Evolutionary conservation across 2,113 vertebrate species (phyloP).

Genomic region (Sterna hirundo): DNA sequence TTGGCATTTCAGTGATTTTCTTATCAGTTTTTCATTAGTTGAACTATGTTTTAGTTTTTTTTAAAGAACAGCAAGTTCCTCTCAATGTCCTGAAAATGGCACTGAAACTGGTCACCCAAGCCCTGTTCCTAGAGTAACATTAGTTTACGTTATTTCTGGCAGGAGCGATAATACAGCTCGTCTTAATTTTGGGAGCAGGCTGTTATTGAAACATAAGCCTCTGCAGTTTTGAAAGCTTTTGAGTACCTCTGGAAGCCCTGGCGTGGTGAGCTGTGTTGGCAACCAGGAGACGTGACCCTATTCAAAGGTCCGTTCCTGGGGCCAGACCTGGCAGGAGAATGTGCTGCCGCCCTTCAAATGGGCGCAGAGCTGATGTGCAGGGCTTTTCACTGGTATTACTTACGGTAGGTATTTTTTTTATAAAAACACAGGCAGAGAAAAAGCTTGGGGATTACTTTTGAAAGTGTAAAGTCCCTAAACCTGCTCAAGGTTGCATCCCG

Average conservation of each 20-base stretch:
- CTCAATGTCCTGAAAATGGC: neutral
- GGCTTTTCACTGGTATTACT: neutral
- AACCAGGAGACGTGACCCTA: neutral
- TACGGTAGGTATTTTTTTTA: neutral
- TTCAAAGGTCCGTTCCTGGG: neutral
- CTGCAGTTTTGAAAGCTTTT: neutral
- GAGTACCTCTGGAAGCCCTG: conserved; percentile 5
- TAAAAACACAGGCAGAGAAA: neutral
- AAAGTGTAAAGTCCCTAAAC: neutral
- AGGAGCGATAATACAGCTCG: neutral
- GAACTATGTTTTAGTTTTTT: neutral
- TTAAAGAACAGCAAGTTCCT: conserved; percentile 7
- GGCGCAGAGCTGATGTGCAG: neutral
- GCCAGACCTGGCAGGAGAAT: neutral
- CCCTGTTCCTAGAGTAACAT: neutral
- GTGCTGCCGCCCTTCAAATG: neutral
- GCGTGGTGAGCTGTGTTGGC: neutral
- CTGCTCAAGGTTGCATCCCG: neutral
- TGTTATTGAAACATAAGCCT: neutral
- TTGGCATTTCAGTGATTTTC: conserved; percentile 41
- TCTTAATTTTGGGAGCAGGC: conserved; percentile 25
- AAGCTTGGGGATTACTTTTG: neutral
- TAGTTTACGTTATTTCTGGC: conserved; percentile 43
- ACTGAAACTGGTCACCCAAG: neutral
- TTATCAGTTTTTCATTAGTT: conserved; percentile 51